These are phyloP conservation scores for Spondyliosoma cantharus DNA, from an alignment of 2,797 vertebrate genomes.

Conservation along the genomic window DNA sequence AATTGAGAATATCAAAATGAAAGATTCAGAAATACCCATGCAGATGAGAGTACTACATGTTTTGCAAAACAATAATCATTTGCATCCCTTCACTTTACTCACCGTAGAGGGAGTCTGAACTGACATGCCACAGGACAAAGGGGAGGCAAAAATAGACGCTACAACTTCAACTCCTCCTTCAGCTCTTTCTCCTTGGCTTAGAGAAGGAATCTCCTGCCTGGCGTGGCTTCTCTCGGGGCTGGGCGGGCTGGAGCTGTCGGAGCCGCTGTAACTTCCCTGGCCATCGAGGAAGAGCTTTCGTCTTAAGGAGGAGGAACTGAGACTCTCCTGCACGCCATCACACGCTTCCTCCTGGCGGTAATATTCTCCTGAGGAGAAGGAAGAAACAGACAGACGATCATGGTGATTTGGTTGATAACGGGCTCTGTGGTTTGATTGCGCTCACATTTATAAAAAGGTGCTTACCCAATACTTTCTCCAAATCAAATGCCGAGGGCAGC, in stretches of 20 bases:
- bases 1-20: neutral
- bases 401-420: neutral
- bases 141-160: constrained; percentile 85
- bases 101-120: constrained; percentile 89
- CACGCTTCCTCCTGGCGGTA: constrained; percentile 87
- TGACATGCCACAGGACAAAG: constrained; percentile 83
- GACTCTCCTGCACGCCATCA: constrained; percentile 93
- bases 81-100: constrained; percentile 56
- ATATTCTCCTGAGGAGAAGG: constrained; percentile 87
- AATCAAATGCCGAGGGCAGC: constrained; percentile 93
- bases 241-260: constrained; percentile 87
- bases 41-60: neutral
- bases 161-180: constrained; percentile 3
- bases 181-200: constrained; percentile 35
- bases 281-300: constrained; percentile 97
- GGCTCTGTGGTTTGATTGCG: neutral
- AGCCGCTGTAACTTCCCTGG: constrained; percentile 84
- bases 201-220: constrained; percentile 41
- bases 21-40: neutral
- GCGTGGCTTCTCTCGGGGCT: constrained; percentile 84
- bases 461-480: constrained; percentile 94
- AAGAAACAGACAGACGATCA: constrained; percentile 10
- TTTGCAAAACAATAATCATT: neutral
- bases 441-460: constrained; percentile 13
- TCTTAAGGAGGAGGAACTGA: constrained; percentile 95